Base-by-base conservation (phyloP, 2,888 invertebrate genomes). In the Calameuta filiformis region DNA sequence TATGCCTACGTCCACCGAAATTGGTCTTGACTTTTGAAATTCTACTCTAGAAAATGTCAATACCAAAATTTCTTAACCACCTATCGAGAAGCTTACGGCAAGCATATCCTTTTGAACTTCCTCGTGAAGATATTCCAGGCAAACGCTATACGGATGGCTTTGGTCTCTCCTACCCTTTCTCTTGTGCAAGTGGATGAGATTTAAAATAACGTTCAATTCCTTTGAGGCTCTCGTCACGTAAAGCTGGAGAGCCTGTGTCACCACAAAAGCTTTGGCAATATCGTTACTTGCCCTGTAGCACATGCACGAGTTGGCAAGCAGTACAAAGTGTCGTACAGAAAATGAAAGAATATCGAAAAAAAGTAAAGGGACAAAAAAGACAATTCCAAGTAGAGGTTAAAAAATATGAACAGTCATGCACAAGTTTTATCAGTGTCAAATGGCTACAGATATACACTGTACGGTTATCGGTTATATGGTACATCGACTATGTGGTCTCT, bases 121-220 rank as follows among this genome's bases (percentile, higher is more conserved):
- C 56, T 23, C 56, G 56, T 23, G 56, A 56, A 23, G 23, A 56
- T 15, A 56, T 56, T 23, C 23, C 23, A 23, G 56, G 56, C 9
- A 56, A 56, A 56, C 23, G 56, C 23, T 56, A 23, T 56, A 23
- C 56, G 56, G 23, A 56, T 56, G 23, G 56, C 56, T 56, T 56
- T 56, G 9, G 56, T 56, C 56, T 23, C 23, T 56, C 9, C 56
- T 23, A 9, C 56, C 23, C 56, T 56, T 56, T 56, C 56, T 23
- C 56, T 23, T 23, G 56, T 68, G 34, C 73, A 68, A 78, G 77
- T 82, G 76, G 81, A 81, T 81, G 73, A 69, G 78, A 78, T 79
- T 79, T 73, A 78, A 77, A 81, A 78, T 77, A 82, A 79, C 75
- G 73, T 76, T 68, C 40, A 56, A 78, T 71, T 68, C 56, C 37